Base-by-base conservation (phyloP, 2,888 invertebrate genomes). In the Podabrus alpinus region DNA sequence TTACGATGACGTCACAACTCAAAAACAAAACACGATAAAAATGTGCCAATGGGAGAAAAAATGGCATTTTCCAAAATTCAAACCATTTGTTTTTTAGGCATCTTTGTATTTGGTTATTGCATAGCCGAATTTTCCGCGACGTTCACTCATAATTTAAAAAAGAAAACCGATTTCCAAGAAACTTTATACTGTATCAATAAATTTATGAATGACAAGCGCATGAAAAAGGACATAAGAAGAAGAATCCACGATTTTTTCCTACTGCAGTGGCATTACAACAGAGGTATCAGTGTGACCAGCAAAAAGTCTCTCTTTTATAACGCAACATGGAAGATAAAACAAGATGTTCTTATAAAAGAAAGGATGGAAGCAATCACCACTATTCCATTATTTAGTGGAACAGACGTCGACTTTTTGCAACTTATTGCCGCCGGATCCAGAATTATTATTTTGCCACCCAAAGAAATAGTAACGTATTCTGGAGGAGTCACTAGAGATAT, bases 221-320 rank as follows among this genome's bases (percentile, higher is more conserved):
- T 90, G 87, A 87, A 88, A 74, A 83, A 84, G 73, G 85, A 87
- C 1, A 88, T 89, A n/a, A 87, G 88, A 80, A 84, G 85, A 3
- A 85, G 90, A 77, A 88, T 90, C 71, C 88, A 88, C 86, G 86
- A 88, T 2, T 90, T 89, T 80, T 89, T 89, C 78, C 88, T 89
- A 80, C 83, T 90, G 10, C 90, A 90, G 77, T 90, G 90, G 90
- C 87, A 88, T 76, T 89, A 89, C 77, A 89, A 90, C 83, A 88
- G 87, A 84, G 89, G 89, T 83, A 84, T 70, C 61, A 64, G 24
- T 13, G 69, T 76, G 15, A 73, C 71, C 4, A 69, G 45, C 19
- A 75, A 70, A 10, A 71, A 76, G 66, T 66, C 72, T 10, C 61
- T 78, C 7, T 61, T 78, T 16, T 70, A 59, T 64, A 78, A 79